Base-by-base conservation (phyloP, 2,797 vertebrate species). In the Rhadinocentrus ornatus region DNA sequence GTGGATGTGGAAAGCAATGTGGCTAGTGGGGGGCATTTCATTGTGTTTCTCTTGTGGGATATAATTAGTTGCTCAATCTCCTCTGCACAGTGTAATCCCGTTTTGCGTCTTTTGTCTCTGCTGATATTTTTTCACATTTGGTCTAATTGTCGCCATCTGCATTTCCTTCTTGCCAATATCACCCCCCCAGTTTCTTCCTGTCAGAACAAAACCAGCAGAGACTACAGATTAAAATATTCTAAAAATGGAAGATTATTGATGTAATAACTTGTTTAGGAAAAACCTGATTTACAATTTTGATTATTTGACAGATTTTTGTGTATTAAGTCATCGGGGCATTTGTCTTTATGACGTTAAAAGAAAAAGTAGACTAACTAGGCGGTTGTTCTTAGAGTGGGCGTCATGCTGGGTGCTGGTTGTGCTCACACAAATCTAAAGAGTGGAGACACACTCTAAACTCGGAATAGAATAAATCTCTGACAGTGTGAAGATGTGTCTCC, bases 31-130 rank as follows among this genome's bases (percentile, higher is more conserved):
- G 71, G 73, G 31, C 53, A 77, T 77, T 88, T 74, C 75, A 86
- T 83, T 87, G 81, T 87, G 73, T 82, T 83, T 87, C 82, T 81
- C 83, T 86, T 82, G 54, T 52, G 59, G 73, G 66, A 64, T 87
- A 56, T 91, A 91, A 91, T 92, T 93, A 92, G 89, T 91, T 83
- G 64, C 81, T 87, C 88, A 77, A 76, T 89, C 84, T 88, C 76
- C 62, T 75, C 70, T 71, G 73, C 77, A 81, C 76, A 83, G 63
- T 89, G 73, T 88, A 86, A 92, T 91, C 87, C 78, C 50, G 44
- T 83, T 89, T 77, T 77, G 48, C 74, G 62, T 13, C 68, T 81
- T 86, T 91, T 86, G 82, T 89, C 77, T 85, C 71, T 82, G 74
- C 71, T 1, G 18, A 77, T 88, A 85, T 90, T 82, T 88, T 77